These are phyloP conservation scores for Timema cristinae DNA, from an alignment of 2,888 invertebrate genomes.

Conservation along the genomic window DNA sequence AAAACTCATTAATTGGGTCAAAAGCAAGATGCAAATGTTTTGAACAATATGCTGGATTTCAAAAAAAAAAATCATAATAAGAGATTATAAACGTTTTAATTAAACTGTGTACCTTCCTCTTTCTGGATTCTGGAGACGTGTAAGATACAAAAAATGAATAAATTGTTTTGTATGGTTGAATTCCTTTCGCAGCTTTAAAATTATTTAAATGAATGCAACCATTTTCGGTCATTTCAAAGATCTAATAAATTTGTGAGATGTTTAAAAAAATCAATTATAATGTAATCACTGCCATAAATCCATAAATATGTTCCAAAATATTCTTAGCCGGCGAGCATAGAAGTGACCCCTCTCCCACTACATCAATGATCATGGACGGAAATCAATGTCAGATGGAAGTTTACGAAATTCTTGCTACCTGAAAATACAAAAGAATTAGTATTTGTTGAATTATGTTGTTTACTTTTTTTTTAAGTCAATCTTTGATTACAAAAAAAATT, in stretches of 20 bases:
- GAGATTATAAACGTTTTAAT: no score
- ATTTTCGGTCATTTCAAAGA: constrained; percentile 56
- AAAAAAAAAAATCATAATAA: no score
- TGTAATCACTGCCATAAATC: not conserved
- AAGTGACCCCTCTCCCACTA: not conserved
- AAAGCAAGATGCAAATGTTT: no score
- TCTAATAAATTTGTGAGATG: not conserved
- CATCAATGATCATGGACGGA: not conserved
- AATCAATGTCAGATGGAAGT: not conserved
- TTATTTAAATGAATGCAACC: constrained; percentile 75
- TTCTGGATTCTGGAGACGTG: constrained; percentile 72
- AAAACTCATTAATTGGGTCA: constrained; percentile 29
- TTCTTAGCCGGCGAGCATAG: constrained; percentile 9
- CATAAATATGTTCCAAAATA: not conserved
- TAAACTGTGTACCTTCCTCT: constrained; percentile 64
- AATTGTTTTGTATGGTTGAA: constrained; percentile 70
- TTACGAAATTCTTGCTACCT: no score
- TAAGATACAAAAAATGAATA: constrained; percentile 84
- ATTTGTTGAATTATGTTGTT: no score
- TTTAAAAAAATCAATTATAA: not conserved
- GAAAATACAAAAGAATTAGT: no score
- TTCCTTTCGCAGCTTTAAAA: constrained; percentile 73
- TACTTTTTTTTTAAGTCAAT: no score
- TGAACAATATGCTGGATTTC: no score
- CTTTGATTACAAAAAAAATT: no score